Evolutionary conservation across 2,113 vertebrate genomes (phyloP).

Genomic region (Oriolus oriolus): DNA sequence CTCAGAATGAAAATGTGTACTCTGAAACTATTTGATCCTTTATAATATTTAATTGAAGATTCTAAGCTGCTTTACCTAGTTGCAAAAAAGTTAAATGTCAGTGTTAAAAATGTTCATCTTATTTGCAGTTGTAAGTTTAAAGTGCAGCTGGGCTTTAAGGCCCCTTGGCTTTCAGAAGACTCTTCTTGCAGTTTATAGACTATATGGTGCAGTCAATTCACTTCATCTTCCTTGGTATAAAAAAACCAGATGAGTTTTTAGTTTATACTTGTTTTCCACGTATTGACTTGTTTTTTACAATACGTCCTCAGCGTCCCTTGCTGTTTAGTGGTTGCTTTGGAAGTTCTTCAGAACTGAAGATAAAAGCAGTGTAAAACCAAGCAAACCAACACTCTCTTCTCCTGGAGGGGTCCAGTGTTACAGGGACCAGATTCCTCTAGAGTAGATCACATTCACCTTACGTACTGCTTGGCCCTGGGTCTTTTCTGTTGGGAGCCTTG

Average conservation of each 20-base stretch:
- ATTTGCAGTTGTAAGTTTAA: neutral
- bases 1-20: neutral
- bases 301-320: neutral
- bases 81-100: neutral
- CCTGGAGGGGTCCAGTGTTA: neutral
- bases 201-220: neutral
- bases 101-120: neutral
- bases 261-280: neutral
- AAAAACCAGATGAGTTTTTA: neutral
- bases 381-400: neutral
- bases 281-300: neutral
- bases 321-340: neutral
- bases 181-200: neutral
- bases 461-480: neutral
- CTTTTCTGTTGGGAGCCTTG: neutral
- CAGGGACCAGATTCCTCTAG: neutral
- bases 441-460: neutral
- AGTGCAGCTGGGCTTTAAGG: neutral
- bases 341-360: neutral
- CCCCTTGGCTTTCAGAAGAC: neutral
- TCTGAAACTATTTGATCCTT: neutral
- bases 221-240: neutral
- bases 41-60: neutral
- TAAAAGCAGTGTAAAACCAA: neutral
- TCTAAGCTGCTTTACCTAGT: neutral